phyloP scores from a whole-genome alignment of 2,888 invertebrate genomes.

The Caenorhabditis afra region DNA sequence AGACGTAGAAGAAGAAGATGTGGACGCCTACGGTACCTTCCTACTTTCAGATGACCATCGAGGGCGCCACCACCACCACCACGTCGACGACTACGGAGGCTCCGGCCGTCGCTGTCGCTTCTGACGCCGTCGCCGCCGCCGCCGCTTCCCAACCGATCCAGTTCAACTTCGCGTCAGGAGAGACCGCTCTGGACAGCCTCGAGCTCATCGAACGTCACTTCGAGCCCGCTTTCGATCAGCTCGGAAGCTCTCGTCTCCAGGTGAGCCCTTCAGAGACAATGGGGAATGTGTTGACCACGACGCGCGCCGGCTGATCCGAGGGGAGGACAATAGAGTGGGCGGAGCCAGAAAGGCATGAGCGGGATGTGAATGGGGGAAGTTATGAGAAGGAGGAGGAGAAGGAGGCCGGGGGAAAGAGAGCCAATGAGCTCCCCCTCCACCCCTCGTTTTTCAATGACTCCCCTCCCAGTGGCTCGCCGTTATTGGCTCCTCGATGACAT shows the following conservation, averaged over 20 bases:
- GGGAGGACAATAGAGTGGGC: constrained; percentile 16
- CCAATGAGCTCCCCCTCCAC: constrained; percentile 30
- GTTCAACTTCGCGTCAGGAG: constrained; percentile 58
- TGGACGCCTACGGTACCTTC: too few species aligned
- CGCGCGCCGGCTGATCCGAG: constrained; percentile 1
- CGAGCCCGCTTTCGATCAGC: constrained; percentile 78
- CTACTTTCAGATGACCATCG: constrained; percentile 63
- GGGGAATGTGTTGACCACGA: constrained; percentile 1
- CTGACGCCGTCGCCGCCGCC: constrained; percentile 1
- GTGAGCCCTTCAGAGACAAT: too few species aligned
- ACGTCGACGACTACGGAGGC: constrained; percentile 40
- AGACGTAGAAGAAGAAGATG: too few species aligned
- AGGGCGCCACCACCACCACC: constrained; percentile 48
- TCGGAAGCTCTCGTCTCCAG: constrained; percentile 70
- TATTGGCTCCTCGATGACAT: too few species aligned
- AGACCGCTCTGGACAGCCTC: constrained; percentile 61
- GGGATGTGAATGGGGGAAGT: constrained; percentile 38
- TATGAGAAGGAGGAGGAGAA: constrained; percentile 13
- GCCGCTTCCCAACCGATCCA: constrained; percentile 28
- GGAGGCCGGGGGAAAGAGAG: constrained; percentile 13
- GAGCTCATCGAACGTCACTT: constrained; percentile 72
- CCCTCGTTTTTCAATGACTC: constrained; percentile 46
- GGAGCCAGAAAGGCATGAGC: constrained; percentile 2
- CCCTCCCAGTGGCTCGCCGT: too few species aligned
- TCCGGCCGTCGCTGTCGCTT: constrained; percentile 8